Evolutionary conservation across 2,888 invertebrate species (phyloP).

Genomic region (Chrysina gloriosa): DNA sequence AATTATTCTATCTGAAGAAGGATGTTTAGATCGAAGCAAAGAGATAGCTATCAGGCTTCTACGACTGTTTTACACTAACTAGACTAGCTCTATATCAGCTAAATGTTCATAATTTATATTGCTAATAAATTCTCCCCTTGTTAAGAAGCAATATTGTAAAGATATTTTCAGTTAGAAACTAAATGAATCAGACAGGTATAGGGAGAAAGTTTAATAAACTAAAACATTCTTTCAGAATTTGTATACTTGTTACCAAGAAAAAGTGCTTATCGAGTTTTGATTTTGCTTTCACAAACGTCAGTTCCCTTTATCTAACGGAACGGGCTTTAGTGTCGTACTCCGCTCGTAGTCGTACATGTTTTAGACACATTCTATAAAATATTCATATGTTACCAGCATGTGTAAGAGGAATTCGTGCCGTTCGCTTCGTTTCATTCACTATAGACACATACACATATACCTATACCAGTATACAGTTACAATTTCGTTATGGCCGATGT

Average conservation of each 20-base stretch:
- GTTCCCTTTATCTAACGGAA: constrained; percentile 3
- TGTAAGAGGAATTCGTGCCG: constrained; percentile 15
- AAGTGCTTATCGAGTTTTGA: background rate
- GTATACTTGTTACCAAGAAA: background rate
- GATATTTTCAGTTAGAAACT: too few relatives aligned
- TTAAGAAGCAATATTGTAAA: too few relatives aligned
- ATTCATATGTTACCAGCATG: constrained; percentile 53
- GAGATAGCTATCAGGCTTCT: too few relatives aligned
- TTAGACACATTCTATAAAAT: constrained; percentile 50
- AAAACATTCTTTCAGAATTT: background rate
- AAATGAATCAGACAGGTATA: too few relatives aligned
- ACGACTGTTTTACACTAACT: too few relatives aligned
- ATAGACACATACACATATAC: constrained; percentile 21
- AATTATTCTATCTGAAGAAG: too few relatives aligned
- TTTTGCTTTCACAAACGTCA: background rate
- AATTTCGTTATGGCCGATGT: constrained; percentile 52
- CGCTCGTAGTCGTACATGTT: constrained; percentile 10
- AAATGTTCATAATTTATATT: too few relatives aligned
- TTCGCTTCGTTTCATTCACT: constrained; percentile 23
- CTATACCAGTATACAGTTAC: constrained; percentile 39
- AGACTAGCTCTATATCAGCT: too few relatives aligned
- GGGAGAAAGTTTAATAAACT: too few relatives aligned
- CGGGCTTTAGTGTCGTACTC: constrained; percentile 1
- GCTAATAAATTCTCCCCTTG: too few relatives aligned
- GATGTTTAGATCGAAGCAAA: too few relatives aligned